Percentiles rank a stretch among this genome's conserved stretches.
Evolutionary conservation across 37 sponge, comb jelly and placozoan species (phyloP).

Genomic region (Tethya wilhelma): DNA sequence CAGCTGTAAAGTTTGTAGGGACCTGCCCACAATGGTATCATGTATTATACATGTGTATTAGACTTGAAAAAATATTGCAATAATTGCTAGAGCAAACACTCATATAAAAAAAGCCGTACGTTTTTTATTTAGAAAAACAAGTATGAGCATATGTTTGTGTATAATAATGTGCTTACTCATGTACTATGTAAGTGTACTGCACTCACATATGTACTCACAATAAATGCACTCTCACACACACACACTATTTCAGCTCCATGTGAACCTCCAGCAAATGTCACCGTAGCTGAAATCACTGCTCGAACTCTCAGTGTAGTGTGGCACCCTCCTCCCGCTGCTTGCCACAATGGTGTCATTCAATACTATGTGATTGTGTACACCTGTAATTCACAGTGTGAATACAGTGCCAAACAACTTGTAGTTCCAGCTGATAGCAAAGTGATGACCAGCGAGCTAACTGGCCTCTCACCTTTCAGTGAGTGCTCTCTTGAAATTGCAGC

Average conservation of each 20-base stretch:
- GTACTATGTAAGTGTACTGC: neutral
- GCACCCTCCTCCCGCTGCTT: neutral
- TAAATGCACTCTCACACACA: slow-evolving; percentile 31
- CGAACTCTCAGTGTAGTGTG: neutral
- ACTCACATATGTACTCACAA: neutral
- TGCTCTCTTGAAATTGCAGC: slow-evolving; percentile 32
- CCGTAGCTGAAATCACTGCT: neutral
- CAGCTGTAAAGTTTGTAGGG: no score
- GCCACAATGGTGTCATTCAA: slow-evolving; percentile 17
- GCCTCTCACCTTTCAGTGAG: slow-evolving; percentile 7
- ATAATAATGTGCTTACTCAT: neutral
- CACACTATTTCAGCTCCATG: slow-evolving; percentile 25
- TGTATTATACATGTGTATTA: no score
- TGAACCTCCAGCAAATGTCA: slow-evolving; percentile 3
- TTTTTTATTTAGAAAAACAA: no score
- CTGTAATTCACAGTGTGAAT: neutral
- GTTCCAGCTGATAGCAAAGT: neutral
- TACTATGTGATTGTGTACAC: neutral
- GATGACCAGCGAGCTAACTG: neutral
- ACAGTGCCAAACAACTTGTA: neutral
- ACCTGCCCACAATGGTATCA: no score
- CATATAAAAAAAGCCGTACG: no score
- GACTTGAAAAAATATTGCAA: no score
- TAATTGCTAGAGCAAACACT: no score
- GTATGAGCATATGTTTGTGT: neutral